These are phyloP conservation scores for Brachyptera risi DNA, from an alignment of 2,888 invertebrate species.

Conservation along the genomic window DNA sequence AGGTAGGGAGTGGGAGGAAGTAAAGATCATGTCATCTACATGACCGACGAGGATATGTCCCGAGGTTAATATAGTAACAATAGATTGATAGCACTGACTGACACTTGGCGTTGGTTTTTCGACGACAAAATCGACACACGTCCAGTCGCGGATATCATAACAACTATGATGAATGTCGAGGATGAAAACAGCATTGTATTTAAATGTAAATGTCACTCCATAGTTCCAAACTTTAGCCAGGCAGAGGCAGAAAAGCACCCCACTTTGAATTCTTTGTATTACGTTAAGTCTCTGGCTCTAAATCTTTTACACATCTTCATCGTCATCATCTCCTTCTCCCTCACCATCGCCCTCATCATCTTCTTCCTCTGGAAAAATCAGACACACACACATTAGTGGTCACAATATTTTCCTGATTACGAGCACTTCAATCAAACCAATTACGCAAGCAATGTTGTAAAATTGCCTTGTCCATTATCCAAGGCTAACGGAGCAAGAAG, in stretches of 20 bases:
- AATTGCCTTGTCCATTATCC: background rate
- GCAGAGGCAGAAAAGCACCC: slow-evolving; percentile 29
- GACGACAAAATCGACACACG: slow-evolving; percentile 6
- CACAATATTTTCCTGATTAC: too few relatives aligned
- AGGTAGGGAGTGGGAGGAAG: slow-evolving; percentile 28
- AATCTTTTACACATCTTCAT: slow-evolving; percentile 41
- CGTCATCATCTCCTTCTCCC: slow-evolving; percentile 41
- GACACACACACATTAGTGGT: slow-evolving; percentile 1
- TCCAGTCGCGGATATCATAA: background rate
- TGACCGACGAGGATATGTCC: background rate
- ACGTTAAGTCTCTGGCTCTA: slow-evolving; percentile 30
- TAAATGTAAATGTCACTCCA: slow-evolving; percentile 15
- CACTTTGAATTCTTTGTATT: slow-evolving; percentile 23
- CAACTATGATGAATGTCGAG: background rate
- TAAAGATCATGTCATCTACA: too few relatives aligned
- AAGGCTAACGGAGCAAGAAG: background rate
- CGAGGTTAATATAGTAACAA: background rate
- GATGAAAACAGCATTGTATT: background rate
- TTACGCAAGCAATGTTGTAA: too few relatives aligned
- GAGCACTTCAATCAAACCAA: too few relatives aligned
- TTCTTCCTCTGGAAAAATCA: slow-evolving; percentile 39
- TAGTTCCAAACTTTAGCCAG: slow-evolving; percentile 31
- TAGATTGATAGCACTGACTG: slow-evolving; percentile 3
- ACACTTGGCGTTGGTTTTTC: background rate
- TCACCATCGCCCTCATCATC: slow-evolving; percentile 42